phyloP scores from a whole-genome alignment of 2,797 vertebrate genomes.

The Propithecus perrieri region DNA sequence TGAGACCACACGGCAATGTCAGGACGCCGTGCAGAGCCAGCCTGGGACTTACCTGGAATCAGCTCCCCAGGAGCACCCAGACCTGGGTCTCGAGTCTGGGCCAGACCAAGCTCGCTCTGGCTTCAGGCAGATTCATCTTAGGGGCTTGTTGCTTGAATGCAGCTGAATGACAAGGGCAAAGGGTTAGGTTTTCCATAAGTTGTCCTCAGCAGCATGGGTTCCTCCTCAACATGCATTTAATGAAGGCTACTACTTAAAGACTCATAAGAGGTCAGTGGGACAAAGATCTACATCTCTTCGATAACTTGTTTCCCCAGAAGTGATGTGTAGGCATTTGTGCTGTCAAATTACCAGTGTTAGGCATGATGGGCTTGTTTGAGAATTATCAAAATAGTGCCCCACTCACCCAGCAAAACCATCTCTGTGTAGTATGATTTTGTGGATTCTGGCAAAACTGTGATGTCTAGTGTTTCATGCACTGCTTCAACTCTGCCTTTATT shows the following conservation, averaged over 20 bases:
- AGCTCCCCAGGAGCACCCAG: accelerated
- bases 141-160: neutral
- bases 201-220: neutral
- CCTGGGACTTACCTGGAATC: neutral
- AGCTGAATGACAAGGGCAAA: neutral
- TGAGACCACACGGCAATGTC: accelerated
- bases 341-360: neutral
- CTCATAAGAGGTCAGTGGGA: neutral
- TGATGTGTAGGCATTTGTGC: neutral
- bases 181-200: too few species aligned
- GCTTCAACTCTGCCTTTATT: neutral
- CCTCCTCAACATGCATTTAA: neutral
- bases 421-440: accelerated
- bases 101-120: neutral
- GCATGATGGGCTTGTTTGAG: neutral
- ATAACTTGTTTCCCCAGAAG: neutral
- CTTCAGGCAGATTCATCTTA: neutral
- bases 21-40: accelerated
- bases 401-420: neutral
- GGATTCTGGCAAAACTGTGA: accelerated
- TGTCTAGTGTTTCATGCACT: accelerated
- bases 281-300: neutral
- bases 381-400: neutral
- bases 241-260: neutral
- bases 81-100: neutral